These are phyloP conservation scores for Oscheius sp. DNA, from an alignment of 2,888 invertebrate genomes.

Conservation along the genomic window DNA sequence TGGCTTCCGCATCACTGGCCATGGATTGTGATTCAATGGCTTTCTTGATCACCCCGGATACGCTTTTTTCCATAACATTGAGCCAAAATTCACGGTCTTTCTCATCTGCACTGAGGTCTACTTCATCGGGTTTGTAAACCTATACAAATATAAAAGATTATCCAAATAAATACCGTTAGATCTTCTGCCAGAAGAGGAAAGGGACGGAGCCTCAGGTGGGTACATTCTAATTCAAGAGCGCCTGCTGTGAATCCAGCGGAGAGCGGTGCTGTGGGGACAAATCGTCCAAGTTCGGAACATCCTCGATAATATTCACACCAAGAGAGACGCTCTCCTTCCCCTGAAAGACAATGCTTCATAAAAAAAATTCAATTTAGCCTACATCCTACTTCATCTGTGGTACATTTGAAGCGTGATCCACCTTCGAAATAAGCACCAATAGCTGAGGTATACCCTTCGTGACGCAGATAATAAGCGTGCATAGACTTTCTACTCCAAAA, in stretches of 20 bases:
- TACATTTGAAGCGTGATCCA: not conserved
- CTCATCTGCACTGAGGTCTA: slow-evolving; percentile 86
- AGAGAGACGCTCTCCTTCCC: slow-evolving; percentile 76
- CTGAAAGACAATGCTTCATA: slow-evolving; percentile 12
- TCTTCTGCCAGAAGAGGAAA: slow-evolving; percentile 81
- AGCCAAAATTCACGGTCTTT: slow-evolving; percentile 91
- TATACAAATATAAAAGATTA: not conserved
- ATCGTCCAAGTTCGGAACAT: slow-evolving; percentile 79
- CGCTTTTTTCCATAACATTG: slow-evolving; percentile 86
- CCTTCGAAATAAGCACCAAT: slow-evolving; percentile 81
- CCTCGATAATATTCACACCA: slow-evolving; percentile 82
- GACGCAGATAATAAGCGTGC: slow-evolving; percentile 79
- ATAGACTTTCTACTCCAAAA: slow-evolving; percentile 77
- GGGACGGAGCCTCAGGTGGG: slow-evolving; percentile 78
- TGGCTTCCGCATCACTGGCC: slow-evolving; percentile 82
- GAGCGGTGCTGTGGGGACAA: slow-evolving; percentile 53
- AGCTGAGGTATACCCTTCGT: slow-evolving; percentile 82
- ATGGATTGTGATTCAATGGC: slow-evolving; percentile 85
- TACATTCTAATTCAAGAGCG: slow-evolving; percentile 78
- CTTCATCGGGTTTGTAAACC: slow-evolving; percentile 89
- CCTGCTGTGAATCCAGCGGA: slow-evolving; percentile 73
- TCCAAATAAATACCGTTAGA: not conserved
- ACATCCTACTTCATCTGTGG: not conserved
- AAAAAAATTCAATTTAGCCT: not conserved
- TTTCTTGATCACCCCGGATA: slow-evolving; percentile 81